Evolutionary conservation across 2,797 vertebrate genomes (phyloP), one percentile per base, ranked within the genome.

Genomic region (Tachyglossus aculeatus): DNA sequence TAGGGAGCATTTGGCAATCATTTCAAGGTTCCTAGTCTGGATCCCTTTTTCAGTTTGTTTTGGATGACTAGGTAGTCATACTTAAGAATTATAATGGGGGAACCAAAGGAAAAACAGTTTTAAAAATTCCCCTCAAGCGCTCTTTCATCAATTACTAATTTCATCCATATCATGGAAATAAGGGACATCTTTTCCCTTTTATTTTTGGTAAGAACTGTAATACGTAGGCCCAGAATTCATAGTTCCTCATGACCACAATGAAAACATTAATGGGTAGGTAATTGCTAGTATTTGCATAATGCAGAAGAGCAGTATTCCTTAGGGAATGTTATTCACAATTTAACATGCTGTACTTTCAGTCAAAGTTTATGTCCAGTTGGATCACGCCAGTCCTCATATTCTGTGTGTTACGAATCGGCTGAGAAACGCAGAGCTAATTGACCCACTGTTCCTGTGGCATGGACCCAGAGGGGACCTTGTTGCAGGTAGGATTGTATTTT

Each of bases 361-460:
- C 41, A 87, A 80, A 40, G 86, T 91, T 11, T 92, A 92, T 39
- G 85, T 91, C 62, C 83, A 76, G 78, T 33, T 88, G 25, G 72
- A 87, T 74, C 86, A 86, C 12, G 83, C n/a, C 61, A 89, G 89
- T 50, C 89, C 89, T 27, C 82, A 24, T 38, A 39, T 92, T 77
- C 66, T 89, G 5, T 91, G 88, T 70, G 31, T 84, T 25, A 88
- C 85, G 22, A 74, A 83, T 5, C 62, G 6, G 5, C 84, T 92
- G 34, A 38, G 67, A 48, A 87, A 91, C 34, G 57, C 57, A 3
- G 88, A 91, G 64, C 41, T 91, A 64, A 65, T 92, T 31, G 90
- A 92, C 43, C 88, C 90, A 31, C 15, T 77, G 29, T 91, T 90
- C 78, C 78, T 80, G 12, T 91, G 89, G 88, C 75, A 84, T 47